These are phyloP conservation scores for Labeo calbasu DNA, from an alignment of 2,797 vertebrate species.

Conservation along the genomic window DNA sequence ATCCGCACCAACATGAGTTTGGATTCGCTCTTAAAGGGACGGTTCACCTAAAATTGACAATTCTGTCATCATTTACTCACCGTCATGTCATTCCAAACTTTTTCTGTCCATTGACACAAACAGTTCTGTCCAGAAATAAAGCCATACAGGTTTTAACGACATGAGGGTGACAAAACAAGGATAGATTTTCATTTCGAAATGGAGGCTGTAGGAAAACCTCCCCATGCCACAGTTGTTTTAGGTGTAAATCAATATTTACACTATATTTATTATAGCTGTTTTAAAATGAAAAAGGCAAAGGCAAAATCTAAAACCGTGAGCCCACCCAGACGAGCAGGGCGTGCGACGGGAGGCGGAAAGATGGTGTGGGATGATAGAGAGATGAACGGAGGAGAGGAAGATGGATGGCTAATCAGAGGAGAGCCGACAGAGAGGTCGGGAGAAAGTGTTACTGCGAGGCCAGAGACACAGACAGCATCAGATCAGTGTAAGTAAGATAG, in stretches of 20 bases:
- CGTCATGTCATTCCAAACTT: not conserved
- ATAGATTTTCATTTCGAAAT: not conserved
- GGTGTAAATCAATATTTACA: not conserved
- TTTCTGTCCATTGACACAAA: not conserved
- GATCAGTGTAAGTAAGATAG: conserved; percentile 59
- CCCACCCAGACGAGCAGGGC: conserved; percentile 2
- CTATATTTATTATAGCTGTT: not conserved
- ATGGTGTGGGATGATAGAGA: conserved; percentile 71
- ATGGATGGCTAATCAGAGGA: conserved; percentile 74
- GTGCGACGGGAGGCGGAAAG: conserved; percentile 58
- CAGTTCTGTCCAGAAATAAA: not conserved
- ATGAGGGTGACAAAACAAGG: not conserved
- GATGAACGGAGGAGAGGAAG: conserved; percentile 76
- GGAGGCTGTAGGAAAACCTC: not conserved
- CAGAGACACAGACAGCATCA: conserved; percentile 53
- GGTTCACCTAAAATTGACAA: not conserved
- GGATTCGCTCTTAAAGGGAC: not conserved
- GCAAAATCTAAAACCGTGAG: conserved; percentile 3
- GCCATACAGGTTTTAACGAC: not conserved
- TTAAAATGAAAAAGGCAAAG: not conserved
- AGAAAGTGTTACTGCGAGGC: conserved; percentile 56
- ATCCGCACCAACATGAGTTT: not conserved
- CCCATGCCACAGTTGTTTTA: not conserved
- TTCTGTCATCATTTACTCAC: not conserved
- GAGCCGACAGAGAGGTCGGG: conserved; percentile 58